Conservation (phyloP, 1,140 invertebrate species). For the Prorops nasuta region DNA sequence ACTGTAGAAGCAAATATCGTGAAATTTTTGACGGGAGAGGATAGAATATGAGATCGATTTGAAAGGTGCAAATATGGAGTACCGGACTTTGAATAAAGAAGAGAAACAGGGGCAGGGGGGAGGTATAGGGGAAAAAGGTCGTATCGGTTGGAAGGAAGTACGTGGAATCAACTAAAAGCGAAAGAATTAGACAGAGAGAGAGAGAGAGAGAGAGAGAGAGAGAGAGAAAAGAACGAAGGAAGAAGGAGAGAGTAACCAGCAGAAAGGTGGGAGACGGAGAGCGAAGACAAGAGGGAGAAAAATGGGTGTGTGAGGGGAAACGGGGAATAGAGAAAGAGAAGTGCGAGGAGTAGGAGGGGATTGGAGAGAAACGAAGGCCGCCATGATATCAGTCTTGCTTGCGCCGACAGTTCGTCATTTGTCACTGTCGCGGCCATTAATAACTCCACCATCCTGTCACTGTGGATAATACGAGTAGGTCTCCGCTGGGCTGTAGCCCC, state of each 20-base stretch:
- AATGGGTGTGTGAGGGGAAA: constrained; percentile 16
- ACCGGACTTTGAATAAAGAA: no score
- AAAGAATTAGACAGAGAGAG: no score
- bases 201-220: constrained; percentile 10
- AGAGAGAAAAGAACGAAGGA: constrained; percentile 11
- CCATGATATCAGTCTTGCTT: constrained; percentile 59
- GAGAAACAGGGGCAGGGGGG: no score
- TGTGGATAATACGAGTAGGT: constrained; percentile 58
- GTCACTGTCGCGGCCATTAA: constrained; percentile 58
- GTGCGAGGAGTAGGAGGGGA: constrained; percentile 23
- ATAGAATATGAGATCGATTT: no score
- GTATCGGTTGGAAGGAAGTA: no score
- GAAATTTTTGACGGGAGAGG: no score
- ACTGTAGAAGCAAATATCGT: no score
- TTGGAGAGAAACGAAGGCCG: constrained; percentile 50
- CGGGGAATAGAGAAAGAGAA: constrained; percentile 22
- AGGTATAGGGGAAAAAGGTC: no score
- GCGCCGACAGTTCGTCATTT: constrained; percentile 59
- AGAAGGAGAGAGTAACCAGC: constrained; percentile 18
- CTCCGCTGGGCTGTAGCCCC: constrained; percentile 38
- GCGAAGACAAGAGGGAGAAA: constrained; percentile 15
- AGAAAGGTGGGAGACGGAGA: constrained; percentile 19
- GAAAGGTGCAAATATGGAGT: no score
- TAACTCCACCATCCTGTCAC: constrained; percentile 57
- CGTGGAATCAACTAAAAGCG: no score